Evolutionary conservation across 2,113 vertebrate species (phyloP).

Genomic region (Ochotona princeps): DNA sequence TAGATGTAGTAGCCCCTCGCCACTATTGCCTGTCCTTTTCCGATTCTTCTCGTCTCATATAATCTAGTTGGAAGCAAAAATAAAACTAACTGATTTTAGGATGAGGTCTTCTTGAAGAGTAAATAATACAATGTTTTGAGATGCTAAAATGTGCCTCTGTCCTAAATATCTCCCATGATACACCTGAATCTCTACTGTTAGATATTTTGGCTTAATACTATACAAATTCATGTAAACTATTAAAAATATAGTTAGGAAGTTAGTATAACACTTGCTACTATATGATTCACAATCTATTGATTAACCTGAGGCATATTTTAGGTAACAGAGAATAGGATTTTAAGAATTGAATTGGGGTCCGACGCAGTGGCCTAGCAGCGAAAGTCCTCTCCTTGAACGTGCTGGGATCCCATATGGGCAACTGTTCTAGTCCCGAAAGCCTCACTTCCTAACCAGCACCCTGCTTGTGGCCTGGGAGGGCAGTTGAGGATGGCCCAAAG

Average conservation of each 20-base stretch:
- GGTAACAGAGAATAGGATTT: conserved; percentile 53
- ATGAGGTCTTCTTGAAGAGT: not conserved
- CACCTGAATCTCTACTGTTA: conserved; percentile 8
- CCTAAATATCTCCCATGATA: conserved; percentile 24
- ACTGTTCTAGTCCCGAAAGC: too few relatives aligned
- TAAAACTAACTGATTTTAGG: conserved; percentile 32
- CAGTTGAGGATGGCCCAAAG: too few relatives aligned
- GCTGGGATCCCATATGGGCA: too few relatives aligned
- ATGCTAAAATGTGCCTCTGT: not conserved
- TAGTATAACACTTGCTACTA: conserved; percentile 4
- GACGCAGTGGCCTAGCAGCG: too few relatives aligned
- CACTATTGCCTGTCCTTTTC: not conserved
- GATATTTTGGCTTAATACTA: conserved; percentile 32
- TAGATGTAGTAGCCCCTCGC: not conserved
- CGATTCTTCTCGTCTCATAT: not conserved
- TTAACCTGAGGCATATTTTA: conserved; percentile 18
- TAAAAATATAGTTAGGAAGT: conserved; percentile 24
- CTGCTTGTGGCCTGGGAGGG: too few relatives aligned
- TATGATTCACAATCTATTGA: conserved; percentile 23
- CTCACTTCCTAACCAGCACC: too few relatives aligned
- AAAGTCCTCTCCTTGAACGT: too few relatives aligned
- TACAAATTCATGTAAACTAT: conserved; percentile 14
- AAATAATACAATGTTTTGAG: not conserved
- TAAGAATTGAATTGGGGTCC: not conserved
- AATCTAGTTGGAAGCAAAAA: conserved; percentile 24